Evolutionary conservation across 1,140 invertebrate species (phyloP).

Genomic region (Drosophila melanogaster): DNA sequence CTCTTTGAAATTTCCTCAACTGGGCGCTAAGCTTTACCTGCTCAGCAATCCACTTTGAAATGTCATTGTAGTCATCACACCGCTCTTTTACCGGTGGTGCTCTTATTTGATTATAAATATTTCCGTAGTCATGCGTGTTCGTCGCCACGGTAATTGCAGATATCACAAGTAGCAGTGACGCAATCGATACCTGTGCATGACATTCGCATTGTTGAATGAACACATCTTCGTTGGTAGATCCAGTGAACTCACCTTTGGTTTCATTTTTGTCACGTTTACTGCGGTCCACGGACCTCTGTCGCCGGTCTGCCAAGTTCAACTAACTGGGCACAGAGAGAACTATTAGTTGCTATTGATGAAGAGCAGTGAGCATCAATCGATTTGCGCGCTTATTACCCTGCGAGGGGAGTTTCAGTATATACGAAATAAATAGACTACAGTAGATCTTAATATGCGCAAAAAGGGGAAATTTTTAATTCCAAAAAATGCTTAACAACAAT

Average conservation of each 20-base stretch:
- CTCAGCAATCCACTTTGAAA: constrained; percentile 45
- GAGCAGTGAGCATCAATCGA: constrained; percentile 36
- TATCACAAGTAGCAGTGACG: constrained; percentile 39
- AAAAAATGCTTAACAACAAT: no score
- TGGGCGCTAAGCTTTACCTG: constrained; percentile 25
- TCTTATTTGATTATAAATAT: background rate
- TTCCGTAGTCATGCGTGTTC: background rate
- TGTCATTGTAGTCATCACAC: constrained; percentile 13
- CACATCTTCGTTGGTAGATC: background rate
- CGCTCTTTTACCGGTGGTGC: background rate
- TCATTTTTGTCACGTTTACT: constrained; percentile 26
- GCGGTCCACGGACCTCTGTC: constrained; percentile 32
- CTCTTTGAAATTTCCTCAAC: constrained; percentile 25
- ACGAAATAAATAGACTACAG: background rate
- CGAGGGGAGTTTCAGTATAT: constrained; percentile 6
- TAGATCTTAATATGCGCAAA: no score
- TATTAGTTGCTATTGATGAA: background rate
- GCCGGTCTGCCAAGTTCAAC: constrained; percentile 31
- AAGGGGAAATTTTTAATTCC: no score
- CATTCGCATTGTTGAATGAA: constrained; percentile 1
- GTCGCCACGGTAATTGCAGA: constrained; percentile 17
- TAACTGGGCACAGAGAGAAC: constrained; percentile 43
- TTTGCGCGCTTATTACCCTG: constrained; percentile 38
- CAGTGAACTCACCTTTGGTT: constrained; percentile 45
- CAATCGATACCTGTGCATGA: constrained; percentile 33